A percentile compares a stretch with the other conserved stretches of the same genome.
These are phyloP conservation scores for Andricus quercusramuli DNA, from an alignment of 2,888 invertebrate species.

Conservation along the genomic window DNA sequence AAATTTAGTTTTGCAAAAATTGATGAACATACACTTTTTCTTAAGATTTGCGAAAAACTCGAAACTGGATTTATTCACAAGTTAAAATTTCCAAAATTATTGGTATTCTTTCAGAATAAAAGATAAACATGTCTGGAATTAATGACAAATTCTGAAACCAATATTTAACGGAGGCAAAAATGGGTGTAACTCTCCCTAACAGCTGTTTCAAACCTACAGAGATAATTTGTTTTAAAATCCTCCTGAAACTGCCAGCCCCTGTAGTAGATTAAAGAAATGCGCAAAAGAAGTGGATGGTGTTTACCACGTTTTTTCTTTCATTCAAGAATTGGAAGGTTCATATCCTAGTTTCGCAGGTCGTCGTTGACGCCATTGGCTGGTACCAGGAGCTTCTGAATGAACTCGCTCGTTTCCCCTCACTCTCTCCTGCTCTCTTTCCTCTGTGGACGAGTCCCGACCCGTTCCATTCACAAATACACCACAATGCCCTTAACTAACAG, in stretches of 20 bases:
- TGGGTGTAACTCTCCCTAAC: background rate
- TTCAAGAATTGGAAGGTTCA: conserved; percentile 31
- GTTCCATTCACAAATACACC: conserved; percentile 70
- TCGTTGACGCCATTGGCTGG: conserved; percentile 14
- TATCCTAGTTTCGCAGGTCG: conserved; percentile 26
- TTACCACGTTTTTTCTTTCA: conserved; percentile 4
- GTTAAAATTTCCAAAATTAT: no score
- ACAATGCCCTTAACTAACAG: conserved; percentile 72
- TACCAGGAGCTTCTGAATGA: conserved; percentile 40
- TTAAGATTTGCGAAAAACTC: no score
- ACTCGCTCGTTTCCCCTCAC: conserved; percentile 50
- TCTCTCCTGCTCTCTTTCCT: conserved; percentile 51
- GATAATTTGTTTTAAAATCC: background rate
- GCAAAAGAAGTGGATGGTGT: background rate
- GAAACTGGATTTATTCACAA: no score
- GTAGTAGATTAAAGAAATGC: background rate
- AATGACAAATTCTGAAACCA: background rate
- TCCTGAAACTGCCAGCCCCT: background rate
- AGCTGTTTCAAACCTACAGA: background rate
- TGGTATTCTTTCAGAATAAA: background rate
- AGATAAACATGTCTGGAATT: background rate
- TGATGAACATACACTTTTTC: no score
- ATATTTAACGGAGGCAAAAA: background rate
- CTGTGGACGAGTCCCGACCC: conserved; percentile 59
- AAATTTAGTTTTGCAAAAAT: no score